These are phyloP conservation scores for Spodoptera exigua DNA, from an alignment of 2,888 invertebrate species.

Conservation along the genomic window DNA sequence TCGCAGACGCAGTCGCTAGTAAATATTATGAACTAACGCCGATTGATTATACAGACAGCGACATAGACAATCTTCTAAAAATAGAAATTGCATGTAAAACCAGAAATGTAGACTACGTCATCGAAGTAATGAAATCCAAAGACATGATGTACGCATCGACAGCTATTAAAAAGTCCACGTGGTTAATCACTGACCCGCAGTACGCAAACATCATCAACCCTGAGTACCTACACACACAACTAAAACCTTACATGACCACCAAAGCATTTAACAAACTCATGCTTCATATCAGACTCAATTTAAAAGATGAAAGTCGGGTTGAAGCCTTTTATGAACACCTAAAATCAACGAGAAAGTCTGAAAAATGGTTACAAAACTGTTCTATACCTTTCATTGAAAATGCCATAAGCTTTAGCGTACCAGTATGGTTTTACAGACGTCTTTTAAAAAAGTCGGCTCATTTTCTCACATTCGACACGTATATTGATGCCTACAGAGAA, in stretches of 20 bases:
- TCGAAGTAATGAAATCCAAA: conserved; percentile 70
- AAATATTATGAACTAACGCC: conserved; percentile 48
- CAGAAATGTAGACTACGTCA: conserved; percentile 70
- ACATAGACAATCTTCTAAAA: conserved; percentile 72
- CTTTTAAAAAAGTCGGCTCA: conserved; percentile 69
- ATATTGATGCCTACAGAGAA: background rate
- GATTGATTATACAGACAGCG: conserved; percentile 62
- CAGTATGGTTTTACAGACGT: conserved; percentile 59
- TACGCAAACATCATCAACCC: conserved; percentile 78
- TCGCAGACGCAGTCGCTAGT: conserved; percentile 59
- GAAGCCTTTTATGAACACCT: conserved; percentile 75
- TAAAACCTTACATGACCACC: conserved; percentile 74
- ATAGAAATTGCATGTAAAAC: conserved; percentile 73
- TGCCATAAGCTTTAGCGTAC: conserved; percentile 54
- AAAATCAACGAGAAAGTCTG: conserved; percentile 59
- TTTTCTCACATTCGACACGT: conserved; percentile 61
- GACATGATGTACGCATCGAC: conserved; percentile 77
- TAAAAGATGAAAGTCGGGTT: conserved; percentile 72
- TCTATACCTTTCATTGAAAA: conserved; percentile 70
- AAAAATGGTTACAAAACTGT: conserved; percentile 78
- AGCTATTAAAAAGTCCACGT: conserved; percentile 72
- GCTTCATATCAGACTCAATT: conserved; percentile 70
- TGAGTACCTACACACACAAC: conserved; percentile 66
- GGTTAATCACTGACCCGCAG: conserved; percentile 75
- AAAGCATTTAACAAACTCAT: conserved; percentile 74